Conservation (phyloP, 2,113 vertebrate genomes). For the Ciconia boyciana region DNA sequence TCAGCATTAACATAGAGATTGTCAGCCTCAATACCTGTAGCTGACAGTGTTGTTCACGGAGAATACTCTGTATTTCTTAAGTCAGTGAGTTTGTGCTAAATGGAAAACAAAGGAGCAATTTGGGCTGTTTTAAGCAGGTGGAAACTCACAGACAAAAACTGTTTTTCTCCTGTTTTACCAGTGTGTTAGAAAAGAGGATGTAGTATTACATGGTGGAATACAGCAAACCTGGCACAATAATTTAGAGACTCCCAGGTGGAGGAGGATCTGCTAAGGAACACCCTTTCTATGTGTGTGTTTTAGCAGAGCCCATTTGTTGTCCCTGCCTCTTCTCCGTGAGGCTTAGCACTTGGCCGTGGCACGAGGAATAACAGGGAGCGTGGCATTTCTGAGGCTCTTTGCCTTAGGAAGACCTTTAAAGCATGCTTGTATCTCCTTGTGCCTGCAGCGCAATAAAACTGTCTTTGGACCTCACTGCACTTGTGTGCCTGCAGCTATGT, state of each 20-base stretch:
- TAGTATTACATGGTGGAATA: not conserved
- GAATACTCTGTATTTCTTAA: not conserved
- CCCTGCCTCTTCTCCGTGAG: not conserved
- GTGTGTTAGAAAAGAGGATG: not conserved
- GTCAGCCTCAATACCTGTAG: not conserved
- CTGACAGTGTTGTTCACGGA: not conserved
- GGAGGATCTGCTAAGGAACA: not conserved
- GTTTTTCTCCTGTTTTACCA: not conserved
- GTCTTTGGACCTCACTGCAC: not conserved
- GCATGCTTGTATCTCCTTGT: not conserved
- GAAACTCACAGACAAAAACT: not conserved
- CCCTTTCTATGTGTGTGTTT: not conserved
- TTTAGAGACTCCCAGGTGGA: not conserved
- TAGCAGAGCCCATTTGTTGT: not conserved
- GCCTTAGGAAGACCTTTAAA: not conserved
- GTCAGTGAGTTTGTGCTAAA: not conserved
- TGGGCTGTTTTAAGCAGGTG: not conserved
- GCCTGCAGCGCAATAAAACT: not conserved
- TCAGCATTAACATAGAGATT: not conserved
- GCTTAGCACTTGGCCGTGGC: not conserved
- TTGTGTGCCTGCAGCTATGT: not conserved
- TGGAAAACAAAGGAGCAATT: not conserved
- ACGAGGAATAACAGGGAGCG: not conserved
- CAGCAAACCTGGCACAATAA: not conserved
- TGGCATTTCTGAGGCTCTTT: not conserved